These are phyloP conservation scores for Arrhopalites spinosus DNA, from an alignment of 2,888 invertebrate species.

Conservation along the genomic window DNA sequence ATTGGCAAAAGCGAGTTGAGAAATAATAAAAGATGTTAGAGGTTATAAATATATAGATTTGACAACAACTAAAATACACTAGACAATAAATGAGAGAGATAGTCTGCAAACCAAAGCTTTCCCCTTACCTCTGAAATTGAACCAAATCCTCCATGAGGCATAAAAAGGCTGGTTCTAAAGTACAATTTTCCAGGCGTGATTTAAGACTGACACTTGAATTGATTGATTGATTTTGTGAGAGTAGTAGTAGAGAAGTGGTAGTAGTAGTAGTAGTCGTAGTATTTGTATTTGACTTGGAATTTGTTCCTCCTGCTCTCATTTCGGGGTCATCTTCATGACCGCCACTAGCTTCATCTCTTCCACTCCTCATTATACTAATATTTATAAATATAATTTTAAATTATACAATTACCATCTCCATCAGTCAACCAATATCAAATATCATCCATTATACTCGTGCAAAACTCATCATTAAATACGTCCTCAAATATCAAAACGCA, in stretches of 20 bases:
- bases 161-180: slow-evolving; percentile 49
- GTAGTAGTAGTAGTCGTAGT: not conserved
- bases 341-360: not conserved
- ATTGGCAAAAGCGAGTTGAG: not conserved
- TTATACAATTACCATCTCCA: too few relatives aligned
- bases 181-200: slow-evolving; percentile 40
- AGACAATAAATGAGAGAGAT: not conserved
- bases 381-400: too few relatives aligned
- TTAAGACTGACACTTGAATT: slow-evolving; percentile 3
- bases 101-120: slow-evolving; percentile 1
- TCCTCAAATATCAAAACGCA: too few relatives aligned
- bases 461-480: too few relatives aligned
- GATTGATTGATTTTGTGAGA: not conserved
- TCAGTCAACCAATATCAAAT: too few relatives aligned
- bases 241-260: not conserved
- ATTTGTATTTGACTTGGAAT: not conserved
- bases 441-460: too few relatives aligned
- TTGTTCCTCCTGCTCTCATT: not conserved
- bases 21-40: not conserved
- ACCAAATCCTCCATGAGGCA: slow-evolving; percentile 48
- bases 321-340: not conserved
- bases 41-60: too few relatives aligned
- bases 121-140: slow-evolving; percentile 49
- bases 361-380: too few relatives aligned
- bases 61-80: not conserved